Evolutionary conservation across 2,113 vertebrate species (phyloP).

Genomic region (Trinectes maculatus): DNA sequence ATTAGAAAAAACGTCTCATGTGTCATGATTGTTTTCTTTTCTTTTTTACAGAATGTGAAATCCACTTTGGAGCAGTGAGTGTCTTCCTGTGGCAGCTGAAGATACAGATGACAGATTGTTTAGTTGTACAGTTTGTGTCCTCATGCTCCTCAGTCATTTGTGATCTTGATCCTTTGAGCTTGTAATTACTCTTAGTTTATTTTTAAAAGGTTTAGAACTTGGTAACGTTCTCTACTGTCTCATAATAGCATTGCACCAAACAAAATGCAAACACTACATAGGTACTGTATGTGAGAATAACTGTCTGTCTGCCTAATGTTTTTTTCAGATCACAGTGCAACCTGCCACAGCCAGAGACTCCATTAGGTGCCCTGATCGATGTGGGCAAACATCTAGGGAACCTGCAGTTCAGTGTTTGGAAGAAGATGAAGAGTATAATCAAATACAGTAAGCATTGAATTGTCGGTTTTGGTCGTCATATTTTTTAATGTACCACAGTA

Average conservation of each 20-base stretch:
- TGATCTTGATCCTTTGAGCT: no score
- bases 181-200: background rate
- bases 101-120: no score
- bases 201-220: no score
- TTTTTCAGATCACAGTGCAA: slow-evolving; percentile 29
- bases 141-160: no score
- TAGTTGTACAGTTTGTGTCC: no score
- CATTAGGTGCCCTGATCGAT: slow-evolving; percentile 34
- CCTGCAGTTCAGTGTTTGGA: slow-evolving; percentile 42
- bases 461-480: fast-evolving
- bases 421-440: slow-evolving; percentile 36
- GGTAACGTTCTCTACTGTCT: background rate
- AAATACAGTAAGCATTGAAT: slow-evolving; percentile 38
- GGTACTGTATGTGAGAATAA: background rate
- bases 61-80: slow-evolving; percentile 13
- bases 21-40: background rate
- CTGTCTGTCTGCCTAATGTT: background rate
- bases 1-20: background rate
- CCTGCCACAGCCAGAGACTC: slow-evolving; percentile 12
- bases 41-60: slow-evolving; percentile 19
- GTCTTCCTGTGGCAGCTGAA: background rate
- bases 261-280: background rate
- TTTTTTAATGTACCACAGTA: no score
- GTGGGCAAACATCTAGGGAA: slow-evolving; percentile 46
- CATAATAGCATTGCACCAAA: background rate